Base-by-base conservation (phyloP, 35 echinoderm and acorn worm genomes). In the Apostichopus japonicus region DNA sequence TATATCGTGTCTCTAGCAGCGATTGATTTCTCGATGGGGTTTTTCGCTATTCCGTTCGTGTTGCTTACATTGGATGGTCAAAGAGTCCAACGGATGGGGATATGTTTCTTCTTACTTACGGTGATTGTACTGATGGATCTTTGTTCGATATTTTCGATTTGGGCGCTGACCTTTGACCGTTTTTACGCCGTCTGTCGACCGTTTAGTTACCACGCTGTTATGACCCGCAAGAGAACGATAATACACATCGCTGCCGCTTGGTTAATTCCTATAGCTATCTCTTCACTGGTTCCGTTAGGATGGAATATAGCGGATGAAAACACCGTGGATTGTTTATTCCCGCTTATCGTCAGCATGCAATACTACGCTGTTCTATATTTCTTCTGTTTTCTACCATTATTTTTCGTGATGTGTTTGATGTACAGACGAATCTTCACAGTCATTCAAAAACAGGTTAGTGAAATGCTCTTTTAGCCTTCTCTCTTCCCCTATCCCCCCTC, bases 391-490 rank as follows among this genome's bases (percentile, higher is more conserved):
- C 54, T 95, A 33, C 75, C 91, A 9, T 91, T 92, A 1, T 95
- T 95, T 54, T 13, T 95, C 77, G 75, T 92, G 17, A 95, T 95
- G 94, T 95, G 94, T 86, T 21, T 80, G 61, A 92, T 93, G 94
- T 95, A 95, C 91, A 61, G 52, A 77, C 53, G 77, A 55, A 93
- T 95, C 8, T 95, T 93, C 77, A 89, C 54, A 23, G 87, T 92
- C 33, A 95, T 95, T 21, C 72, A 86, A 83, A 90, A 84, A 27
- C 94, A 95, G 94, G 94, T 95, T 44, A 44, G 33, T 44, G 33
- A 44, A 44, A 44, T 44, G 33, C 33, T 44, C 33, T 44, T 4
- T 44, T 44, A 44, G 33, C 33, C 33, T 44, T 44, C 33, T 4
- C 0, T 44, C 33, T 44, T 44, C 33, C 33, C 33, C 33, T 44